Evolutionary conservation across 2,888 invertebrate genomes (phyloP).

Genomic region (Tetrapedia diversipes): DNA sequence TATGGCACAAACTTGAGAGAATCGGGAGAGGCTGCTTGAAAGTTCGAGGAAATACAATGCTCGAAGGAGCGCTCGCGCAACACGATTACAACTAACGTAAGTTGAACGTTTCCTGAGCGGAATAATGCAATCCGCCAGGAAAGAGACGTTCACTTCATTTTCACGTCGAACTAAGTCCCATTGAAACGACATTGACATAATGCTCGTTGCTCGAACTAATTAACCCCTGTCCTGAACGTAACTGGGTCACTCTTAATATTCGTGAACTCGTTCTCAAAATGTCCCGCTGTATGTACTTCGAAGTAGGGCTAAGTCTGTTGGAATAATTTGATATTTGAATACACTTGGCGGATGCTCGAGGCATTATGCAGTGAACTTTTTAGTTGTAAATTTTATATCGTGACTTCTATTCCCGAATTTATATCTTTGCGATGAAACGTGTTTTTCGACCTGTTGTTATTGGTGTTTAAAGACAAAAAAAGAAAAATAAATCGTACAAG

Average conservation of each 20-base stretch:
- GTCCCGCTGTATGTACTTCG: slow-evolving; percentile 9
- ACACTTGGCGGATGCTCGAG: not conserved
- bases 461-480: no score
- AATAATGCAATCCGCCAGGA: slow-evolving; percentile 46
- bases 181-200: slow-evolving; percentile 41
- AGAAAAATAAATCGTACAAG: no score
- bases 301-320: slow-evolving; percentile 17
- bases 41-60: slow-evolving; percentile 45
- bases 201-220: slow-evolving; percentile 35
- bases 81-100: slow-evolving; percentile 45
- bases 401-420: not conserved
- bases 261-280: slow-evolving; percentile 19
- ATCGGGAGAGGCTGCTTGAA: slow-evolving; percentile 19
- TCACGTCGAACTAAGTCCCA: slow-evolving; percentile 41
- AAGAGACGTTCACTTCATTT: slow-evolving; percentile 44
- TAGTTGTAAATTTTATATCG: not conserved
- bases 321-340: slow-evolving; percentile 25
- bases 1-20: slow-evolving; percentile 28
- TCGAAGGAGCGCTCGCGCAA: slow-evolving; percentile 26
- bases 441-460: no score
- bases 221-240: slow-evolving; percentile 36
- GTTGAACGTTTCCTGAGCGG: slow-evolving; percentile 41
- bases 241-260: slow-evolving; percentile 38
- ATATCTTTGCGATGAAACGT: no score
- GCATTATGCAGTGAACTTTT: not conserved